A percentile compares a stretch with the other conserved stretches of the same genome.
phyloP scores from a whole-genome alignment of 2,888 invertebrate species.

The Erannis defoliaria region DNA sequence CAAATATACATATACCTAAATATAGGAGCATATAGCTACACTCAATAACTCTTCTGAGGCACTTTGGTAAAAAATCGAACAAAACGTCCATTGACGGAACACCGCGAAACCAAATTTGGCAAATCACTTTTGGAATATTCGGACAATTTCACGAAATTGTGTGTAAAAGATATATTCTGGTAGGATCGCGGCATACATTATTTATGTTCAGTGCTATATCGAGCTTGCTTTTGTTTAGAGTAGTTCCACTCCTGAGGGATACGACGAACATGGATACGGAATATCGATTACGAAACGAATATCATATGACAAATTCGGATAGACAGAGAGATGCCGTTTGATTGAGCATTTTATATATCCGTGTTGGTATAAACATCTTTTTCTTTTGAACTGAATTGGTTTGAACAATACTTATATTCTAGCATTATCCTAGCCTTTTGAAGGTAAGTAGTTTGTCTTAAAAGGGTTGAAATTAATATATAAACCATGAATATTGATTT shows the following conservation, averaged over 20 bases:
- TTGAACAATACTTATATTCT: neutral
- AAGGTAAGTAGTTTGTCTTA: no score
- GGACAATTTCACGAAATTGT: constrained; percentile 35
- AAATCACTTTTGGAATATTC: constrained; percentile 43
- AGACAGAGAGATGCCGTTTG: constrained; percentile 10
- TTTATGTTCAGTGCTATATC: constrained; percentile 58
- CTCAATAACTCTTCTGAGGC: no score
- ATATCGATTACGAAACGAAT: constrained; percentile 34
- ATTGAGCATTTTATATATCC: constrained; percentile 15
- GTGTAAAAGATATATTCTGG: constrained; percentile 53
- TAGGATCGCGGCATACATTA: constrained; percentile 55
- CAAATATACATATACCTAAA: no score
- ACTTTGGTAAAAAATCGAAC: no score
- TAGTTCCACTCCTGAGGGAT: constrained; percentile 55
- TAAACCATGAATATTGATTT: no score
- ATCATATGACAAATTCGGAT: constrained; percentile 34
- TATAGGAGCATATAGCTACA: no score
- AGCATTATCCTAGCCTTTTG: no score
- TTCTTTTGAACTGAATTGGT: neutral
- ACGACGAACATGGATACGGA: constrained; percentile 37
- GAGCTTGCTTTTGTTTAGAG: constrained; percentile 63
- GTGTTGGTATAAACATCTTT: neutral
- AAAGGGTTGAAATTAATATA: no score
- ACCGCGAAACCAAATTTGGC: constrained; percentile 39
- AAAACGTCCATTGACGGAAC: neutral